These are phyloP conservation scores for Celastrina argiolus DNA, from an alignment of 2,888 invertebrate genomes.

Conservation along the genomic window DNA sequence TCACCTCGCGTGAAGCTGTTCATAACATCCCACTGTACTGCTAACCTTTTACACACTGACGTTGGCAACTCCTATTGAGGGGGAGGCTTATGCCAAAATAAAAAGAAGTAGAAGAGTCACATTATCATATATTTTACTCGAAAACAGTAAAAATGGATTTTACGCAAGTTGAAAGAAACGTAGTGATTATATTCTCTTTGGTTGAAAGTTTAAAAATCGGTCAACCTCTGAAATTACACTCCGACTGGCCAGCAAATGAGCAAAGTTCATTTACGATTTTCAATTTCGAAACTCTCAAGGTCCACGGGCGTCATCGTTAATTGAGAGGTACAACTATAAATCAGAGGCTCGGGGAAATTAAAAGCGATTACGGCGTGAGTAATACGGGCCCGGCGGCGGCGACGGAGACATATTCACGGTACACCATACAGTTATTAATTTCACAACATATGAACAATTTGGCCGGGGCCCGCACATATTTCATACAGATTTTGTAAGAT, in stretches of 20 bases:
- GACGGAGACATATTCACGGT: constrained; percentile 66
- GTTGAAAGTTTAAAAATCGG: too few relatives aligned
- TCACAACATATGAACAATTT: constrained; percentile 37
- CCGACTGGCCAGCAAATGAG: constrained; percentile 44
- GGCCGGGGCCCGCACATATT: constrained; percentile 7
- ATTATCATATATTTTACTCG: too few relatives aligned
- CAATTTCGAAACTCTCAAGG: constrained; percentile 33
- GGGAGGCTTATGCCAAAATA: too few relatives aligned
- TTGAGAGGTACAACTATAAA: constrained; percentile 64
- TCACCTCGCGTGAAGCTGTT: too few relatives aligned
- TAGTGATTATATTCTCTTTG: too few relatives aligned
- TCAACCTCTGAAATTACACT: too few relatives aligned
- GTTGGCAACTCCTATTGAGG: too few relatives aligned
- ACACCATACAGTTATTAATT: constrained; percentile 31
- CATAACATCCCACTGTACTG: too few relatives aligned
- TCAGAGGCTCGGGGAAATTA: constrained; percentile 67
- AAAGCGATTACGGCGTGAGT: constrained; percentile 42
- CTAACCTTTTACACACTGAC: too few relatives aligned
- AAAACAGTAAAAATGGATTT: too few relatives aligned
- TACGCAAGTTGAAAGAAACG: too few relatives aligned
- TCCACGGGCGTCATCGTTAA: constrained; percentile 38
- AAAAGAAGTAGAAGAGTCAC: too few relatives aligned
- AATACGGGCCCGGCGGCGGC: constrained; percentile 36
- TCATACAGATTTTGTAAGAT: constrained; percentile 6
- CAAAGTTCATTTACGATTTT: constrained; percentile 40